Percentiles rank a stretch among this genome's conserved stretches.
These are phyloP conservation scores for Neotoma lepida DNA, from an alignment of 2,113 vertebrate genomes.

Conservation along the genomic window DNA sequence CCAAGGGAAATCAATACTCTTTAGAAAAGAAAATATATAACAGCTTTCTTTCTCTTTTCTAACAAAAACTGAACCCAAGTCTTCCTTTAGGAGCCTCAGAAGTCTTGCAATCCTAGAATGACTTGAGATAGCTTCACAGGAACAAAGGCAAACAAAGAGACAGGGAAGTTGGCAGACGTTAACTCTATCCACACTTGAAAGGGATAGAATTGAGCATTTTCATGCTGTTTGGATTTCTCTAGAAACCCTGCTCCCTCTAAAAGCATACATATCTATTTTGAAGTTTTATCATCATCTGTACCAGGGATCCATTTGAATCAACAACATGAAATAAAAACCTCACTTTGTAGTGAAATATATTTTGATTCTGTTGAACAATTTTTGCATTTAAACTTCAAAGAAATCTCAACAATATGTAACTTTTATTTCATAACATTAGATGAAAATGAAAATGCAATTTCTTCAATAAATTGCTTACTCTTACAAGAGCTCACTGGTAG, in stretches of 20 bases:
- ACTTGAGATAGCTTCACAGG: neutral
- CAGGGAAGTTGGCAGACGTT: neutral
- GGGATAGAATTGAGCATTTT: neutral
- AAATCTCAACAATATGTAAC: slow-evolving; percentile 4
- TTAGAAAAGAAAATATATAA: neutral
- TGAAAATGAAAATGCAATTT: neutral
- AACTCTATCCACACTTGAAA: slow-evolving; percentile 3
- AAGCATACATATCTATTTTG: slow-evolving; percentile 23
- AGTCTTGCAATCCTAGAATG: neutral
- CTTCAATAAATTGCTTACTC: neutral
- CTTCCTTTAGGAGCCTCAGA: slow-evolving; percentile 23
- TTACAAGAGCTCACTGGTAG: neutral
- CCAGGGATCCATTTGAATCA: slow-evolving; percentile 42
- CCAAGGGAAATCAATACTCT: slow-evolving; percentile 56
- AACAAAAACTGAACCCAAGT: slow-evolving; percentile 5
- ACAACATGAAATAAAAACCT: neutral
- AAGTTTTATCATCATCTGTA: slow-evolving; percentile 35
- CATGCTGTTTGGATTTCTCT: slow-evolving; percentile 27
- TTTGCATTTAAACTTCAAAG: slow-evolving; percentile 23
- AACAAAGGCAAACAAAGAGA: neutral
- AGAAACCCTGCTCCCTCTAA: neutral
- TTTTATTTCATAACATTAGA: slow-evolving; percentile 17
- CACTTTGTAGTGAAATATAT: neutral
- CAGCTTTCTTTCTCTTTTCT: neutral
- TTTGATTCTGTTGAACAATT: neutral